Percentiles rank a stretch among this genome's conserved stretches.
These are phyloP conservation scores for Coelogynopora nodosa DNA, from an alignment of 2,888 invertebrate genomes.

Conservation along the genomic window DNA sequence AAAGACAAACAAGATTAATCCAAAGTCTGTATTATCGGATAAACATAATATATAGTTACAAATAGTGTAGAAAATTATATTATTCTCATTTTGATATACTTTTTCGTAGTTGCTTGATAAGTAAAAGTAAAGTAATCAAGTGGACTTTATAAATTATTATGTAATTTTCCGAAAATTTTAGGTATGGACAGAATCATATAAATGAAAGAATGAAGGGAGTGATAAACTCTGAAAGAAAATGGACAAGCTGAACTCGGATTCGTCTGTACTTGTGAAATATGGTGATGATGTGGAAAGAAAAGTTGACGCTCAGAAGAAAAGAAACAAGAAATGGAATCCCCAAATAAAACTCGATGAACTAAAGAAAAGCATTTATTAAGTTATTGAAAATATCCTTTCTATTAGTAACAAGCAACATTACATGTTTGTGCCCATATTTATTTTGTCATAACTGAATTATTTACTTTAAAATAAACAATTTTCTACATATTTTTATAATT, in stretches of 20 bases:
- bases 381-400: not conserved
- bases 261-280: not conserved
- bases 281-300: not conserved
- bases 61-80: not conserved
- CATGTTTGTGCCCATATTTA: not conserved
- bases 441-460: not conserved
- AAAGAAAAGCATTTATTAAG: not conserved
- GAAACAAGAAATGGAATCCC: not conserved
- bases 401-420: too few species aligned
- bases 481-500: not conserved
- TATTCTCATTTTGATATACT: not conserved
- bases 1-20: too few species aligned
- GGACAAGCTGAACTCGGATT: not conserved
- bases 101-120: not conserved
- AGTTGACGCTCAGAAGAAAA: not conserved
- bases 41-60: too few species aligned
- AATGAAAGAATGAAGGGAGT: not conserved
- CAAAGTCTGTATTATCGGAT: too few species aligned
- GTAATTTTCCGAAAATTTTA: too few species aligned
- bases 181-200: not conserved
- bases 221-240: not conserved
- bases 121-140: not conserved
- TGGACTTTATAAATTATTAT: not conserved
- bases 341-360: not conserved
- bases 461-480: not conserved